A percentile compares a stretch with the other conserved stretches of the same genome.
These are phyloP conservation scores for Anguilla megastoma DNA, from an alignment of 2,797 vertebrate species.

Conservation along the genomic window DNA sequence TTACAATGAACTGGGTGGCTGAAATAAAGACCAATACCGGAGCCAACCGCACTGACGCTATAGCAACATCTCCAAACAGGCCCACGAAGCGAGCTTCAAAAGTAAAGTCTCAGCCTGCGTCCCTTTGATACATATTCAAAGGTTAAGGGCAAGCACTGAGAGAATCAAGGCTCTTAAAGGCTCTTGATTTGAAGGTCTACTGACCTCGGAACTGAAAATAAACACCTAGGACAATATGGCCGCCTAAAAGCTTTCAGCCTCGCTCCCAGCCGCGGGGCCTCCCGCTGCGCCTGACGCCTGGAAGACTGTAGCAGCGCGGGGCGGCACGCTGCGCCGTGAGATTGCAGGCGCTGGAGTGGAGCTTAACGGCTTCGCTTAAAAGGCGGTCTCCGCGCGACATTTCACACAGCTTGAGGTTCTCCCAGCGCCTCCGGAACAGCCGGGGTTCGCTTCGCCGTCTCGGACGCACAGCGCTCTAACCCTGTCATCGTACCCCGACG, in stretches of 20 bases:
- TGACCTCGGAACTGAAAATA: neutral
- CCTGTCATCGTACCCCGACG: neutral
- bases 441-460: neutral
- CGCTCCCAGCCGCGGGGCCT: neutral
- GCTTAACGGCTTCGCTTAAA: conserved; percentile 6
- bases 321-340: neutral
- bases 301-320: neutral
- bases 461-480: neutral
- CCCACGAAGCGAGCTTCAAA: too few species aligned
- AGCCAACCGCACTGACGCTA: too few species aligned
- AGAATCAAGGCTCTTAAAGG: neutral
- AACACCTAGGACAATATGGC: neutral
- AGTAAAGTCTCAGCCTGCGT: too few species aligned
- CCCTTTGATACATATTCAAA: neutral
- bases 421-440: neutral
- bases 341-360: neutral
- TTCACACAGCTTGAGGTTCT: neutral
- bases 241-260: neutral
- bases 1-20: too few species aligned
- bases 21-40: too few species aligned
- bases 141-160: neutral
- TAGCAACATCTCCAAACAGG: too few species aligned
- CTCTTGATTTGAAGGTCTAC: neutral
- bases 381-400: neutral
- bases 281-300: neutral